Percentiles rank a stretch among this genome's conserved stretches.
phyloP scores from a whole-genome alignment of 2,797 vertebrate species.

The Hozukius guyotensis region DNA sequence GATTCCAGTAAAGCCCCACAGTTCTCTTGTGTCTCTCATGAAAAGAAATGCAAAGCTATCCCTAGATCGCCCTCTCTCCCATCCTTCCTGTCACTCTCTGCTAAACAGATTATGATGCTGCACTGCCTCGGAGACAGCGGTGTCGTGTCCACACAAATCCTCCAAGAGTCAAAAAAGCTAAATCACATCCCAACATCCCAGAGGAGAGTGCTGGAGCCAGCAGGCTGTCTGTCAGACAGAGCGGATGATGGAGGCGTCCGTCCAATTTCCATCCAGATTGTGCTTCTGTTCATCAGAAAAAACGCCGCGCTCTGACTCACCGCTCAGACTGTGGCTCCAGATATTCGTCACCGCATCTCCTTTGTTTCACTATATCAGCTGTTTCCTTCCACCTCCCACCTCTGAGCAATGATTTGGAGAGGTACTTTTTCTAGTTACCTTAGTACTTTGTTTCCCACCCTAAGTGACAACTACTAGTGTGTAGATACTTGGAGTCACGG shows the following conservation, averaged over 20 bases:
- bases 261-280: constrained; percentile 35
- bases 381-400: not conserved
- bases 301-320: not conserved
- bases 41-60: constrained; percentile 47
- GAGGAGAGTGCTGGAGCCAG: constrained; percentile 22
- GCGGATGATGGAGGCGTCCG: constrained; percentile 13
- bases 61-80: constrained; percentile 2
- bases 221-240: constrained; percentile 37
- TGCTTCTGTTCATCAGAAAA: constrained; percentile 24
- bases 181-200: constrained; percentile 13
- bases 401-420: not conserved
- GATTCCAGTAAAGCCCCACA: not conserved
- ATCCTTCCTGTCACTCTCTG: constrained; percentile 23
- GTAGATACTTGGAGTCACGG: not conserved
- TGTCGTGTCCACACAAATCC: constrained; percentile 45
- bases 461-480: not conserved
- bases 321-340: not conserved
- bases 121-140: constrained; percentile 28
- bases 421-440: not conserved
- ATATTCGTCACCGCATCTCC: not conserved
- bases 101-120: constrained; percentile 51
- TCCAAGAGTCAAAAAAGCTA: constrained; percentile 17
- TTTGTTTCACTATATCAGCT: not conserved
- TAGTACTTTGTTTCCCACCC: not conserved
- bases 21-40: constrained; percentile 12